Percentiles rank a stretch among this genome's conserved stretches.
These are phyloP conservation scores for Echeneis naucrates DNA, from an alignment of 2,797 vertebrate genomes.

Conservation along the genomic window DNA sequence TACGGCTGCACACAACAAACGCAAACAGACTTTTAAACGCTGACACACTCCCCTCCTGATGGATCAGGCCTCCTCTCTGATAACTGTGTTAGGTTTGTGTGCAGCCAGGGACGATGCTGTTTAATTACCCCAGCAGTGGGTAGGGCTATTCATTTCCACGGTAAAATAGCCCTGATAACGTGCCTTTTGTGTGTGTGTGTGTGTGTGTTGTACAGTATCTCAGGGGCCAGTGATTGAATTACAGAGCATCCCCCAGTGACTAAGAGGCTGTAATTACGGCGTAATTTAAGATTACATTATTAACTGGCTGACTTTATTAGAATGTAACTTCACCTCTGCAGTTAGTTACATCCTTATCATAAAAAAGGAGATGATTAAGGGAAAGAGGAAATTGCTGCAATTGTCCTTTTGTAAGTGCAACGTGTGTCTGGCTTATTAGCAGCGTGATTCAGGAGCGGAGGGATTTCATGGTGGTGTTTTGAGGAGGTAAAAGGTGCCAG, in stretches of 20 bases:
- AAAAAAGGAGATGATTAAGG: slow-evolving; percentile 78
- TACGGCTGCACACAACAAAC: not conserved
- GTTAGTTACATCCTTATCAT: slow-evolving; percentile 82
- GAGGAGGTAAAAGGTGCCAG: slow-evolving; percentile 27
- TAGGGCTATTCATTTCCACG: slow-evolving; percentile 78
- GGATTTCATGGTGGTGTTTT: slow-evolving; percentile 45
- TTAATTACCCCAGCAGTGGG: slow-evolving; percentile 79
- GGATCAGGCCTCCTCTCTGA: slow-evolving; percentile 73
- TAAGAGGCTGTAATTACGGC: slow-evolving; percentile 84
- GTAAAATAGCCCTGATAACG: slow-evolving; percentile 77
- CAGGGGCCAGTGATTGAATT: slow-evolving; percentile 86
- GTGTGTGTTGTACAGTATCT: slow-evolving; percentile 81
- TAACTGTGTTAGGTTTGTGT: slow-evolving; percentile 54
- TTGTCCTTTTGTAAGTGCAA: slow-evolving; percentile 70
- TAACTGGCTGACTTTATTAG: slow-evolving; percentile 84
- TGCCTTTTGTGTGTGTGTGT: too few species aligned
- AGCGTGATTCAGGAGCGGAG: slow-evolving; percentile 7
- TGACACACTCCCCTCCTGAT: slow-evolving; percentile 53
- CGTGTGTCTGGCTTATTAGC: slow-evolving; percentile 58
- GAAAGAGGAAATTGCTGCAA: slow-evolving; percentile 72
- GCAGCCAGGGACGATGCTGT: slow-evolving; percentile 63
- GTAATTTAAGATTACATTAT: slow-evolving; percentile 88
- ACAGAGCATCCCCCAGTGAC: slow-evolving; percentile 80
- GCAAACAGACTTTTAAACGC: slow-evolving; percentile 16
- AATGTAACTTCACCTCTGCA: slow-evolving; percentile 83